phyloP scores from a whole-genome alignment of 2,797 vertebrate species.

The Tamandua tetradactyla region DNA sequence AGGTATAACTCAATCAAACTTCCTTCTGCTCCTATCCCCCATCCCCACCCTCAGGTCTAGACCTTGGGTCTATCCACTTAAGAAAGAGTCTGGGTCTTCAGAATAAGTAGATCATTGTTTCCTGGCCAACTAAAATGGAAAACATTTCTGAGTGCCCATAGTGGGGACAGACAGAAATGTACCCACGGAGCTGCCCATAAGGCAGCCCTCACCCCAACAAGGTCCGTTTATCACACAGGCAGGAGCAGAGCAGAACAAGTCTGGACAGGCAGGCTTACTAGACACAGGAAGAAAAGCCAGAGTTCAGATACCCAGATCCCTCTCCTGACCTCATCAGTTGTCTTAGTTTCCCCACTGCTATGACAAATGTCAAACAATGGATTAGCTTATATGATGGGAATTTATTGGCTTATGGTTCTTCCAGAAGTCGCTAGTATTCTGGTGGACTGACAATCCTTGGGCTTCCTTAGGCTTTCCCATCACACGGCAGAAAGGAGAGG shows the following conservation, averaged over 20 bases:
- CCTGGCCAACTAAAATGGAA: background rate
- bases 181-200: background rate
- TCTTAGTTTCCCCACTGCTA: too few species aligned
- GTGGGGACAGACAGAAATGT: background rate
- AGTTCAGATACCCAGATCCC: background rate
- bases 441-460: too few species aligned
- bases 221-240: rapidly evolving
- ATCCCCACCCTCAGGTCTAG: background rate
- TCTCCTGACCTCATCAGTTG: background rate
- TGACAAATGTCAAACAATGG: too few species aligned
- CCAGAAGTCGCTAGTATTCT: too few species aligned
- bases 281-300: background rate
- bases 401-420: too few species aligned
- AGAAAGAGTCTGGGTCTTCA: background rate
- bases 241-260: background rate
- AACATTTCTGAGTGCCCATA: background rate
- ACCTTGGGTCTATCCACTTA: background rate
- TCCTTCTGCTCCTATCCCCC: background rate
- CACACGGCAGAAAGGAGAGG: too few species aligned
- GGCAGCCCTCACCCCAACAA: background rate
- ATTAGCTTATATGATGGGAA: too few species aligned
- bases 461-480: too few species aligned
- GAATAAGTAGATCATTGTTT: background rate
- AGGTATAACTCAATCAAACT: background rate
- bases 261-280: background rate